Conservation (phyloP, 2,113 vertebrate genomes). For the Melanerpes formicivorus region DNA sequence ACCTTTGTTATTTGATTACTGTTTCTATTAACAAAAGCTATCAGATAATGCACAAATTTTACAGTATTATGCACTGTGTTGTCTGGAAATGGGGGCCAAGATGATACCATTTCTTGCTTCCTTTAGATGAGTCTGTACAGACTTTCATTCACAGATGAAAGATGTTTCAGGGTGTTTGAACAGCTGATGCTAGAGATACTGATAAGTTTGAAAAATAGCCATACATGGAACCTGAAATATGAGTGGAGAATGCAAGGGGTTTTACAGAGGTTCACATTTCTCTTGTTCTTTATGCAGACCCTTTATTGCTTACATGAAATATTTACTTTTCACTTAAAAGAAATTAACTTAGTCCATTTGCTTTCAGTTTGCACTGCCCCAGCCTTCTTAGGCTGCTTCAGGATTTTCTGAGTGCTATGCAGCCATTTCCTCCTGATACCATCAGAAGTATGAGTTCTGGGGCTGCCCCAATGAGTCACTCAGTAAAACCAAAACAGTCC, state of each 20-base stretch:
- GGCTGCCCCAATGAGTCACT: neutral
- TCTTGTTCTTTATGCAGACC: neutral
- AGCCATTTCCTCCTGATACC: neutral
- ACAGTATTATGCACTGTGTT: rapidly evolving
- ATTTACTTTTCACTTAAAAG: neutral
- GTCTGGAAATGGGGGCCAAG: neutral
- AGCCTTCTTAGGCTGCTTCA: neutral
- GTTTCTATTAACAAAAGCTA: neutral
- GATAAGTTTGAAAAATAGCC: neutral
- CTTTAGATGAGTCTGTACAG: neutral
- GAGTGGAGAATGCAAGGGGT: neutral
- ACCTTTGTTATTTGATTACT: neutral
- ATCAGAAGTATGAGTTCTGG: rapidly evolving
- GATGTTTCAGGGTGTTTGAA: neutral
- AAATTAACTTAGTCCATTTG: neutral
- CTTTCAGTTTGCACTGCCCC: neutral
- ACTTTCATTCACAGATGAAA: neutral
- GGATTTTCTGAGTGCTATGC: neutral
- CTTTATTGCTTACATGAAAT: neutral
- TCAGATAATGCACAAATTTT: neutral
- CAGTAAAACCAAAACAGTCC: neutral
- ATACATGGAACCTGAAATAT: neutral
- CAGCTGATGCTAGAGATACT: neutral
- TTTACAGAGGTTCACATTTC: neutral
- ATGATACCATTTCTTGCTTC: neutral